A percentile compares a stretch with the other conserved stretches of the same genome.
These are phyloP conservation scores for Pristionchus pacificus DNA, from an alignment of 1,140 invertebrate genomes.

Conservation along the genomic window DNA sequence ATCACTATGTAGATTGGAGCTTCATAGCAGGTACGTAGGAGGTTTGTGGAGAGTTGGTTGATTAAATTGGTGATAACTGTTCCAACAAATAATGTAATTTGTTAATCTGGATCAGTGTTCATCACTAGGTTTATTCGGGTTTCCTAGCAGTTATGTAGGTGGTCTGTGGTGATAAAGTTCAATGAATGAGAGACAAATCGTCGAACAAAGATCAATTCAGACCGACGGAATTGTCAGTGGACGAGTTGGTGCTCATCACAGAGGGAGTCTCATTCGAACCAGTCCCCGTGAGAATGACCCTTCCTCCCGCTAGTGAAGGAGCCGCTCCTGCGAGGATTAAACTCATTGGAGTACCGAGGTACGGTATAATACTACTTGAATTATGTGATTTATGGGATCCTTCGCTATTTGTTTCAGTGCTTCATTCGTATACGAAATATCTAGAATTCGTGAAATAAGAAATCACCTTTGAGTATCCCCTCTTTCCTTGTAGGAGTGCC, in stretches of 20 bases:
- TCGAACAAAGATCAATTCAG: too few species aligned
- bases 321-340: constrained; percentile 24
- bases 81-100: constrained; percentile 9
- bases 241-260: constrained; percentile 39
- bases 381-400: too few species aligned
- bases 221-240: constrained; percentile 46
- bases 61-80: not conserved
- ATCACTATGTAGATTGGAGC: not conserved
- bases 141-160: too few species aligned
- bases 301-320: constrained; percentile 31
- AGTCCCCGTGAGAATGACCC: constrained; percentile 41
- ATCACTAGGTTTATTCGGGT: too few species aligned
- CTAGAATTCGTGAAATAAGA: too few species aligned
- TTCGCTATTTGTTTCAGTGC: too few species aligned
- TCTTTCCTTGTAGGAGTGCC: constrained; percentile 34
- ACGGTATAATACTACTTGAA: too few species aligned
- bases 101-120: too few species aligned
- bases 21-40: not conserved
- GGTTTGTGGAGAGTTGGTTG: not conserved
- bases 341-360: constrained; percentile 49
- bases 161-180: too few species aligned
- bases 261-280: constrained; percentile 47
- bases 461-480: not conserved
- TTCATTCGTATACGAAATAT: too few species aligned
- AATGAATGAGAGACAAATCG: too few species aligned